Conservation (phyloP, 2,888 invertebrate species). For the Himalopsyche kuldschensis region DNA sequence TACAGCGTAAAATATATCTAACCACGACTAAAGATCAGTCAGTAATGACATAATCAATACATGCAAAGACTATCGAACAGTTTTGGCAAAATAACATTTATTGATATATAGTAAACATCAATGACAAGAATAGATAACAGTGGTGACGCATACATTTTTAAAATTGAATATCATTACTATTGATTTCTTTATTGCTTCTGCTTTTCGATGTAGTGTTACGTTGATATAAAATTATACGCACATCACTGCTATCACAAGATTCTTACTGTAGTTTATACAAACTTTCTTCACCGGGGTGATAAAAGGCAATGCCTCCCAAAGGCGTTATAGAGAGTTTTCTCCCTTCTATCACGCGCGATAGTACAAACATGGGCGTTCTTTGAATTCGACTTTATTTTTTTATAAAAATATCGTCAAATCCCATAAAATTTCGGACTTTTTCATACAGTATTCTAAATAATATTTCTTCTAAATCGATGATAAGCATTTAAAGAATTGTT, state of each 20-base stretch:
- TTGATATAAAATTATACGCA: neutral
- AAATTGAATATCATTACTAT: too few relatives aligned
- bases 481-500: too few relatives aligned
- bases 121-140: too few relatives aligned
- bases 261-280: constrained; percentile 36
- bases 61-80: too few relatives aligned
- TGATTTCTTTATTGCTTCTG: neutral
- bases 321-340: constrained; percentile 5
- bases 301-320: constrained; percentile 37
- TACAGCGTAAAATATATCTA: too few relatives aligned
- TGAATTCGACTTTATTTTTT: neutral
- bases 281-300: constrained; percentile 37
- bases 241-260: constrained; percentile 14
- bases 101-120: too few relatives aligned
- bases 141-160: too few relatives aligned
- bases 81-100: too few relatives aligned
- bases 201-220: neutral
- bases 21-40: too few relatives aligned
- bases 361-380: neutral
- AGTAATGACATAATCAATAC: too few relatives aligned
- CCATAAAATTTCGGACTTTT: neutral
- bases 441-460: too few relatives aligned
- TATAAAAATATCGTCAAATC: neutral
- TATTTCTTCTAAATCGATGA: too few relatives aligned
- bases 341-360: neutral